Percentiles rank a stretch among this genome's conserved stretches.
Evolutionary conservation across 2,113 vertebrate species (phyloP).

Genomic region (Dasyprocta punctata): DNA sequence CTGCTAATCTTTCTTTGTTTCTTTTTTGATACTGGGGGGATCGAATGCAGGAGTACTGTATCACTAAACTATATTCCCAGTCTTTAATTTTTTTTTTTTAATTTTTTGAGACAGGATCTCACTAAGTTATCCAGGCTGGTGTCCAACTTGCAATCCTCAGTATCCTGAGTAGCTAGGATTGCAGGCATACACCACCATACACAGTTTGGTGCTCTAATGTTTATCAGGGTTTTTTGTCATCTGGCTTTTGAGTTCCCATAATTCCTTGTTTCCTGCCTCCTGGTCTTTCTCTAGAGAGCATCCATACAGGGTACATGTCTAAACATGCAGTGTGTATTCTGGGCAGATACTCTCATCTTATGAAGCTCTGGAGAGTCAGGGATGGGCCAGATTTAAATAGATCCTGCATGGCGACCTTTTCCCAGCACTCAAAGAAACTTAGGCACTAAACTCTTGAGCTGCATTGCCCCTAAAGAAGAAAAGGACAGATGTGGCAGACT

Average conservation of each 20-base stretch:
- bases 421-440: background rate
- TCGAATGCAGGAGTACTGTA: background rate
- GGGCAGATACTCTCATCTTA: conserved; percentile 18
- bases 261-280: background rate
- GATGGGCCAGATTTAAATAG: background rate
- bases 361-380: background rate
- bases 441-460: background rate
- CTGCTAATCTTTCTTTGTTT: background rate
- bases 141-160: background rate
- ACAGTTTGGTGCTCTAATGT: conserved; percentile 1
- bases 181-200: background rate
- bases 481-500: background rate
- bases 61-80: background rate
- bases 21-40: background rate
- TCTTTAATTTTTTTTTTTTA: background rate
- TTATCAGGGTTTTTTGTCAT: conserved; percentile 29
- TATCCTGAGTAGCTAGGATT: background rate
- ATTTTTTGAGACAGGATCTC: background rate
- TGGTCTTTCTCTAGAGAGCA: conserved; percentile 34
- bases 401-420: background rate
- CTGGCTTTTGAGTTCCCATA: conserved; percentile 18
- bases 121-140: background rate
- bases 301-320: background rate
- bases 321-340: background rate
- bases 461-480: background rate